Conservation (phyloP, 2,888 invertebrate species). For the Diabrotica balteata region DNA sequence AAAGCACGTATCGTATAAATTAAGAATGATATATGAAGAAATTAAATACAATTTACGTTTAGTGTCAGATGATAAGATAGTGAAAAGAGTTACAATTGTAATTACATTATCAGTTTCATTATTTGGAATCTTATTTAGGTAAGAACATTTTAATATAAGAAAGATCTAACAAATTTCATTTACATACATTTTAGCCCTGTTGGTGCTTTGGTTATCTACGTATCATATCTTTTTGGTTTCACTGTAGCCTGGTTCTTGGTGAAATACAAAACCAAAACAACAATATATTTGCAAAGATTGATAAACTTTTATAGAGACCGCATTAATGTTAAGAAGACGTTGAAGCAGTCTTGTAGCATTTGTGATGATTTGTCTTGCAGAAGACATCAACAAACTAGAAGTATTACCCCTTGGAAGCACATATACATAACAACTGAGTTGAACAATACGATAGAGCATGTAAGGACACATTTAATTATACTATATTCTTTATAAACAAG, state of each 20-base stretch:
- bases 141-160: conserved; percentile 9
- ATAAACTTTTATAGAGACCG: conserved; percentile 48
- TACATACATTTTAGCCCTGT: conserved; percentile 52
- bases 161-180: neutral
- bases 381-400: conserved; percentile 63
- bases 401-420: conserved; percentile 71
- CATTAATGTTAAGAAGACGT: conserved; percentile 40
- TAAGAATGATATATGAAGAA: conserved; percentile 29
- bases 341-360: conserved; percentile 62
- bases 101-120: conserved; percentile 29
- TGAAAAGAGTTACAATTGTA: conserved; percentile 41
- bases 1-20: neutral
- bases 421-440: conserved; percentile 73
- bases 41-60: conserved; percentile 39
- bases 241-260: conserved; percentile 57
- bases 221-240: conserved; percentile 58
- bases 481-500: neutral
- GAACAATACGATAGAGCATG: conserved; percentile 78
- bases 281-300: conserved; percentile 50
- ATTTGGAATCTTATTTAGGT: conserved; percentile 34
- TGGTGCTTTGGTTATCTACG: conserved; percentile 55
- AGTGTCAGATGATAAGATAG: conserved; percentile 44
- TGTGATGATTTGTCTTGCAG: conserved; percentile 68
- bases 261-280: conserved; percentile 53
- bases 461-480: conserved; percentile 51